Evolutionary conservation across 2,888 invertebrate genomes (phyloP), one percentile per base, ranked within the genome.

Genomic region (Pollenia amentaria): DNA sequence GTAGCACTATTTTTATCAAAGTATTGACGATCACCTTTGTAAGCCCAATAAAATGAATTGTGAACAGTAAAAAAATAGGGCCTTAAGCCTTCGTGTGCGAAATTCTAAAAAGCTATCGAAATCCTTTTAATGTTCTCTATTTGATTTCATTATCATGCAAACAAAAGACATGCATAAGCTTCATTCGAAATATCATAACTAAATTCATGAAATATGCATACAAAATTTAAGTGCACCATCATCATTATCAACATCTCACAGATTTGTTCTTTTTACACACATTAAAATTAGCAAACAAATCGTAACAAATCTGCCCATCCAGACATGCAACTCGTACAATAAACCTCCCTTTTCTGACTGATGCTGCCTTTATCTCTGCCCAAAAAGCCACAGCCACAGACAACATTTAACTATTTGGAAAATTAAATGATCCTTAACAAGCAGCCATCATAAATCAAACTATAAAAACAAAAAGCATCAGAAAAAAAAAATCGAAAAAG

Each of bases 391-490:
- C 11, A 57, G 57, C 46, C 21, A 40, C 67, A 69, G 38, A 55
- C 46, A 48, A 65, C 57, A 79, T 57, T 69, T 40, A 78, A 76
- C 57, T 62, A 69, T 64, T 69, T 72, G 40, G 8, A 62, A 75
- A 82, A 82, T 82, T 75, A 75, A 86, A 88, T 88, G 91, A 91
- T 91, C 91, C 91, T 91, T 90, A 90, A 84, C 75, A 42, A 55
- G 75, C 69, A 82, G 67, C 62, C 86, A 60, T 53, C 65, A 69
- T 79, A 84, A 84, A 84, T 84, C 84, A 83, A 70, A 76, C 2
- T 60, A 60, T 42, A 60, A n/a, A 57, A 46, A 72, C 42, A 78
- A 53, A 29, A 29, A 29, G 29, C 4, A 60, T 67, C 9, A 11
- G 10, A 48, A 40, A 53, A 2, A 69, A 69, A n/a, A 8, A 44